A percentile compares a stretch with the other conserved stretches of the same genome.
These are phyloP conservation scores for Zygogramma bicolorata DNA, from an alignment of 2,888 invertebrate species.

Conservation along the genomic window DNA sequence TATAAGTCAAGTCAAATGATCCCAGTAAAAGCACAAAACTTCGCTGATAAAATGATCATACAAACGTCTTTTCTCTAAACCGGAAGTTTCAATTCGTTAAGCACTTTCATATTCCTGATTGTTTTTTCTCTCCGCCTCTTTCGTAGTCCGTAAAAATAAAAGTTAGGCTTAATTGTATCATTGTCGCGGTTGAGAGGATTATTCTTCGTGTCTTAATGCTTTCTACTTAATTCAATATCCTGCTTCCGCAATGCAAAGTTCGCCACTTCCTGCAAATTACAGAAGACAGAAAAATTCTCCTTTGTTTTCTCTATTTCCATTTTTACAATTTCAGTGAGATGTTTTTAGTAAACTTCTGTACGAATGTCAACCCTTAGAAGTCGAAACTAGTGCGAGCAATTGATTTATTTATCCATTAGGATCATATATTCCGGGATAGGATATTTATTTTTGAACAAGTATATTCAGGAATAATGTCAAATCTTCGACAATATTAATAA, in stretches of 20 bases:
- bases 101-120: not conserved
- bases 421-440: no score
- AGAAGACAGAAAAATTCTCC: not conserved
- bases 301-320: not conserved
- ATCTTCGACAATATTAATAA: no score
- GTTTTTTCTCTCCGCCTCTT: not conserved
- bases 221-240: not conserved
- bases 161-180: not conserved
- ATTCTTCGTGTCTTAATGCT: not conserved
- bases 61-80: not conserved
- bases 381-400: no score
- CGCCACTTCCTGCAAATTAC: not conserved
- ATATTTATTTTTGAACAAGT: no score
- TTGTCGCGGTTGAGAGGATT: not conserved
- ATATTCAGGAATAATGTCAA: no score
- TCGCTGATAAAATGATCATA: no score
- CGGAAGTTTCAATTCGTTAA: not conserved
- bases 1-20: no score
- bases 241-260: not conserved
- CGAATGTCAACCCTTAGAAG: no score
- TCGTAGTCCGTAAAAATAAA: not conserved
- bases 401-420: no score
- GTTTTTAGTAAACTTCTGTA: no score
- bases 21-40: not conserved
- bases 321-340: no score